phyloP scores from a whole-genome alignment of 2,113 vertebrate genomes.

The Xyliphius kryptos region DNA sequence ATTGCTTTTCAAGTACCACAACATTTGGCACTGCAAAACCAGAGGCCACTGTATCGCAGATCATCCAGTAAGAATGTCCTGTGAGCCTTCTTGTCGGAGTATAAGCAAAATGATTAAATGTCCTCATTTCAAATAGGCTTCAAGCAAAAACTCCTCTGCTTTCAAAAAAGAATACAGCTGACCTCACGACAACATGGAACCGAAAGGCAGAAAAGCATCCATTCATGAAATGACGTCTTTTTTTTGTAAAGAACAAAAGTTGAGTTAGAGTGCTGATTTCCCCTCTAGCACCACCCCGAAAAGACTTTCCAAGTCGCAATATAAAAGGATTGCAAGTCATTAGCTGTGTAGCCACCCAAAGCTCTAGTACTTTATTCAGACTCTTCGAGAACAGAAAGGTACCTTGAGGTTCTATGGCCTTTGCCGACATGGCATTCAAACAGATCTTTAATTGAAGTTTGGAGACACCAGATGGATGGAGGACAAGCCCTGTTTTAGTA shows the following conservation, averaged over 20 bases:
- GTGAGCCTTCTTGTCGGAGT: background rate
- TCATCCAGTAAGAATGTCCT: background rate
- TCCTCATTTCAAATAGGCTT: background rate
- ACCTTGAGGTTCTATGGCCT: background rate
- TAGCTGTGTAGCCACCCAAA: constrained; percentile 7
- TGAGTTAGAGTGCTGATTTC: background rate
- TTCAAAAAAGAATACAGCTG: background rate
- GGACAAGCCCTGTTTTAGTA: too few relatives aligned
- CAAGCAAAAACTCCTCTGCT: background rate
- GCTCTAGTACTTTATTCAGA: constrained; percentile 3
- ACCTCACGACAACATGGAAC: background rate
- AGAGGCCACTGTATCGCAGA: constrained; percentile 1
- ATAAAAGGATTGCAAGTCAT: constrained; percentile 21
- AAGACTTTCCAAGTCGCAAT: constrained; percentile 6
- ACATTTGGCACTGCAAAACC: constrained; percentile 10
- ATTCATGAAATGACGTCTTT: constrained; percentile 2
- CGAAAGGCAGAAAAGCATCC: constrained; percentile 1
- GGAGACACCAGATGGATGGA: too few relatives aligned
- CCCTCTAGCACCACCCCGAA: constrained; percentile 7
- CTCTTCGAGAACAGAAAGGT: constrained; percentile 8
- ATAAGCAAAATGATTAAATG: constrained; percentile 3
- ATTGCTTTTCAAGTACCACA: constrained; percentile 20
- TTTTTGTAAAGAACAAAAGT: background rate
- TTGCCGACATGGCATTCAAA: background rate
- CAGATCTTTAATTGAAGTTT: background rate